Percentiles rank a stretch among this genome's conserved stretches.
Conservation (phyloP, 2,888 invertebrate genomes). For the Mythimna lalbum region DNA sequence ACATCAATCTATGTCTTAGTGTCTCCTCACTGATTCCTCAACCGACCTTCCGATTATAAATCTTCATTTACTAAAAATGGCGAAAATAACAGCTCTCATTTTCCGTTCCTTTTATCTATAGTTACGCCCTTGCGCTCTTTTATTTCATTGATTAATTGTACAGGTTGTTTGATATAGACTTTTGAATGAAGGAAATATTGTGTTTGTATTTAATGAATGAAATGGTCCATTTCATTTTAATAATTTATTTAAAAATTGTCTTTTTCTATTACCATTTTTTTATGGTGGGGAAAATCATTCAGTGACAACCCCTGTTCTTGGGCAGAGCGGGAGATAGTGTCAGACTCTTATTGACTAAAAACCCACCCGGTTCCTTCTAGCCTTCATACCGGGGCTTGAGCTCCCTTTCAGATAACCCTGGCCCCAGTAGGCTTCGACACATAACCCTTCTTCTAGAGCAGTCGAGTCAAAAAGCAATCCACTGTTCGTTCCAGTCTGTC, state of each 20-base stretch:
- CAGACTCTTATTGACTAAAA: too few species aligned
- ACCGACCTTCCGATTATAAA: slow-evolving; percentile 48
- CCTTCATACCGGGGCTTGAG: too few species aligned
- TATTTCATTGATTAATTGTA: slow-evolving; percentile 44
- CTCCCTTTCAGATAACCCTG: too few species aligned
- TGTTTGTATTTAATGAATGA: not conserved
- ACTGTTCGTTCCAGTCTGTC: too few species aligned
- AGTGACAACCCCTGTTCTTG: too few species aligned
- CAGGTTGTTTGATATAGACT: slow-evolving; percentile 1
- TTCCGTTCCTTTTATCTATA: slow-evolving; percentile 19
- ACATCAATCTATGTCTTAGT: slow-evolving; percentile 62
- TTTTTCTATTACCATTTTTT: too few species aligned
- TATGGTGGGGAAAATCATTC: too few species aligned
- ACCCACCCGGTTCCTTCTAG: too few species aligned
- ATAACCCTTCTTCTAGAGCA: too few species aligned
- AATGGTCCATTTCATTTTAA: not conserved
- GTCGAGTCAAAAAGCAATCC: too few species aligned
- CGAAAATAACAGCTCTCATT: slow-evolving; percentile 41
- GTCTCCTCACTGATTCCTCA: slow-evolving; percentile 50
- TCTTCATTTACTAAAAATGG: slow-evolving; percentile 59
- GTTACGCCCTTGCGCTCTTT: slow-evolving; percentile 4
- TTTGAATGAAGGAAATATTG: not conserved
- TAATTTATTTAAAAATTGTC: not conserved
- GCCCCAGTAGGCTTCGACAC: too few species aligned
- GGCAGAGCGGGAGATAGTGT: too few species aligned